Percentiles rank a stretch among this genome's conserved stretches.
These are phyloP conservation scores for Boloria euphrosyne DNA, from an alignment of 2,888 invertebrate species.

Conservation along the genomic window DNA sequence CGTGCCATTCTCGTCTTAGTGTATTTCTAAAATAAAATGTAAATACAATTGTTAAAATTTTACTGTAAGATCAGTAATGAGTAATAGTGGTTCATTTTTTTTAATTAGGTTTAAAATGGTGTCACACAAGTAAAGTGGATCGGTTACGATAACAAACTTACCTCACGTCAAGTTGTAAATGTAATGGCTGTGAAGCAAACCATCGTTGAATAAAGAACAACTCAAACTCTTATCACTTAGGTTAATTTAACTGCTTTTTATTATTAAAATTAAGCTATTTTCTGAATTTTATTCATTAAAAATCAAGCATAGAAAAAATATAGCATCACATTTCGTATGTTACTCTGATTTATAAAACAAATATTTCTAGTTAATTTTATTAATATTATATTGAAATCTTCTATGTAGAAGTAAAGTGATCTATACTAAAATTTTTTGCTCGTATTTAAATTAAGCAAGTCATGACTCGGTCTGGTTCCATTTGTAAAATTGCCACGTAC, in stretches of 20 bases:
- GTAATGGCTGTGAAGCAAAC: constrained; percentile 73
- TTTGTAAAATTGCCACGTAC: constrained; percentile 35
- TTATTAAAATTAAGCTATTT: background rate
- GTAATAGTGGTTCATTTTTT: constrained; percentile 43
- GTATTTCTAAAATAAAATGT: constrained; percentile 41
- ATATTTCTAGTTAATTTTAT: no score
- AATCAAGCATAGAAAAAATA: background rate
- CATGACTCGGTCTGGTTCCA: constrained; percentile 16
- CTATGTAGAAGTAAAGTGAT: background rate
- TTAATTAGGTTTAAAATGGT: constrained; percentile 1
- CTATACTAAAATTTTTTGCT: background rate
- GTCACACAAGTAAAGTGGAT: no score
- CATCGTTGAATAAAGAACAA: constrained; percentile 68
- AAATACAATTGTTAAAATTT: constrained; percentile 40
- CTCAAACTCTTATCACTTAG: constrained; percentile 28
- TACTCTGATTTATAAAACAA: no score
- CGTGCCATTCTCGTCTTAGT: constrained; percentile 56
- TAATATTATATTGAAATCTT: no score
- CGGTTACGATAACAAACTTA: constrained; percentile 58
- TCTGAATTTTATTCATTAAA: background rate
- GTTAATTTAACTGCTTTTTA: background rate
- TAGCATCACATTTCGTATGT: no score
- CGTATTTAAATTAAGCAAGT: background rate
- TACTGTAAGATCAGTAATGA: constrained; percentile 43
- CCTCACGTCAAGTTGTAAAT: constrained; percentile 73